Base-by-base conservation (phyloP, 30 jellyfish, hydroid and myxozoan genomes). In the Chrysaora quinquecirrha region DNA sequence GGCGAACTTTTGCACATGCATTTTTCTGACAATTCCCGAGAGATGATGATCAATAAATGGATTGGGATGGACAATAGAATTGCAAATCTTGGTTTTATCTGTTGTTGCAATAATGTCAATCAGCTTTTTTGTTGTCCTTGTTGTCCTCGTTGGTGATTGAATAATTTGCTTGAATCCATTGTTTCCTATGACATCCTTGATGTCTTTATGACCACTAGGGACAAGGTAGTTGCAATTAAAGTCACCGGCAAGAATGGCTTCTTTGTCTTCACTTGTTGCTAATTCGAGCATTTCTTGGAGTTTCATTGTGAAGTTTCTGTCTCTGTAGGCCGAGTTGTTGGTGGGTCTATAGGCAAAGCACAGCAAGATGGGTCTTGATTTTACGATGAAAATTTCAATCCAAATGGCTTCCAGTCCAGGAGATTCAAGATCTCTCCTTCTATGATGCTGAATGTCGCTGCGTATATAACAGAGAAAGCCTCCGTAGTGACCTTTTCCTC, bases 131-230 rank as follows among this genome's bases (percentile, higher is more conserved):
- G 71, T n/a, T 56, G 7, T 56, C 71, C 32, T 25, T 21, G 71
- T 56, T 56, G 32, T 56, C 32, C 71, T 21, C 19, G 71, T 56
- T n/a, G 71, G 71, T 56, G 29, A n/a, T 56, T 56, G 71, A 56
- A 56, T 56, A 3, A 25, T 7, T 56, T 56, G 71, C 32, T 56
- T 56, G 19, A 56, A 56, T 25, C 71, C 71, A 3, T n/a, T n/a
- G 29, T 3, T 21, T n/a, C 32, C 18, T 7, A 56, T 3, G 19
- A 21, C 32, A n/a, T 21, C 29, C 19, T 56, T 56, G 32, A 56
- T n/a, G 7, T 56, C 32, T 25, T 25, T 56, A 56, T 56, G 29
- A 56, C 19, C 71, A 56, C 19, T 25, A 56, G 32, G 71, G 29
- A 56, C 71, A 3, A 56, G 32, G 32, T 56, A 56, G 21, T 25